Evolutionary conservation across 1,140 invertebrate species (phyloP), one percentile per base, ranked within the genome.

Genomic region (Cepaea nemoralis): DNA sequence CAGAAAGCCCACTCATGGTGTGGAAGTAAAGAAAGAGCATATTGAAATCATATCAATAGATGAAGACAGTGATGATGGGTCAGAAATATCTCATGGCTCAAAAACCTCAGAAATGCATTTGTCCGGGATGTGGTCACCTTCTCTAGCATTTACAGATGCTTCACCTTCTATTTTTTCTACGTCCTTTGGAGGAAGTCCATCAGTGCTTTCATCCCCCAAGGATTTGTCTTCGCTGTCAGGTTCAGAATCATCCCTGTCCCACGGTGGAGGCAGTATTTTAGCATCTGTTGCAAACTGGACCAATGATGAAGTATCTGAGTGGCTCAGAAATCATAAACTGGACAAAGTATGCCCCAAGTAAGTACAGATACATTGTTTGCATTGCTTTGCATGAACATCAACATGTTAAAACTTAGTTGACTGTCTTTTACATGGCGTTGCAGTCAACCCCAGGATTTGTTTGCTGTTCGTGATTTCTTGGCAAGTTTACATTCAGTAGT

Each of bases 271-370:
- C 27, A 1, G 22, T 2, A 24, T 75, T n/a, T 27, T 75, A 45
- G 27, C 31, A 14, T 33, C 73, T 35, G 31, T 75, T 27, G 73
- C 42, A 19, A 40, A 22, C 45, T 75, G 73, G 73, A 75, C 27
- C 35, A 16, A 45, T 22, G 42, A 24, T 27, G 73, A 75, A 31
- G 73, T 75, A 2, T 33, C 42, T 3, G 27, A 50, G 16, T 75
- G 73, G 73, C 73, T 75, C 5, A 50, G 35, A 22, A 75, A 75
- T 31, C 40, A 75, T 31, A 10, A 75, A 12, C 31, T 75, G 73
- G 73, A 75, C 35, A 27, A 35, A 12, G 35, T 75, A 48, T 75
- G 73, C 22, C 39, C 39, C 3, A 75, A 75, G 73, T 75, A 50
- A 75, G 73, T 10, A 75, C 24, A 27, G 27, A 55, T 2, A 14